These are phyloP conservation scores for Yponomeuta malinellus DNA, from an alignment of 2,888 invertebrate species.

Conservation along the genomic window DNA sequence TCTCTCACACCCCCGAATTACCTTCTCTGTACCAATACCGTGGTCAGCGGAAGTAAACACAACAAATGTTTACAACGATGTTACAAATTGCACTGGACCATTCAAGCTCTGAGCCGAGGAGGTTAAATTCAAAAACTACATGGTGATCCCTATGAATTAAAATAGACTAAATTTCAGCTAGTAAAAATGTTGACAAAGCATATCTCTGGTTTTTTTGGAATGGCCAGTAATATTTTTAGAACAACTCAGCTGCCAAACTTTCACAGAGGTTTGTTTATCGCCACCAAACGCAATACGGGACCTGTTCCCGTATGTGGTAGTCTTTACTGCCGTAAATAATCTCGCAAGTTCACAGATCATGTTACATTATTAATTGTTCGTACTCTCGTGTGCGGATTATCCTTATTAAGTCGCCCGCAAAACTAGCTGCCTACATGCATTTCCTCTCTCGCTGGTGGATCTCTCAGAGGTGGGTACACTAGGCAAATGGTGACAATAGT, in stretches of 20 bases:
- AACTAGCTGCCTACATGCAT: slow-evolving; percentile 44
- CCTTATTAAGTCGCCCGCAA: slow-evolving; percentile 65
- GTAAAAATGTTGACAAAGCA: no score
- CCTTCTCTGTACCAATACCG: neutral
- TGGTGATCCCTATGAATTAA: no score
- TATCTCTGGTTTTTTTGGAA: no score
- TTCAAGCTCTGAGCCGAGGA: no score
- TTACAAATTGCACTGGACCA: no score
- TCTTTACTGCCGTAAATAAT: neutral
- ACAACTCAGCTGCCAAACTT: no score
- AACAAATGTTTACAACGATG: neutral
- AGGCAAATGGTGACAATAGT: neutral
- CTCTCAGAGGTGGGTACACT: neutral
- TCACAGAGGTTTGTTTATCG: neutral
- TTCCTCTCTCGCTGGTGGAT: slow-evolving; percentile 29
- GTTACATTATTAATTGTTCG: slow-evolving; percentile 71
- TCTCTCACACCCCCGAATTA: slow-evolving; percentile 17
- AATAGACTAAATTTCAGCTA: no score
- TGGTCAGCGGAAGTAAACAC: neutral
- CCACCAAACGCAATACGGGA: neutral
- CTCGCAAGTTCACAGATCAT: neutral
- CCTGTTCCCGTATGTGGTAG: neutral
- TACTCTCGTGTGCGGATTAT: slow-evolving; percentile 67
- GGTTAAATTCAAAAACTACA: no score
- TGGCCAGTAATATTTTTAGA: no score